Conservation (phyloP, 1,140 invertebrate genomes). For the Bilobella aurantiaca region DNA sequence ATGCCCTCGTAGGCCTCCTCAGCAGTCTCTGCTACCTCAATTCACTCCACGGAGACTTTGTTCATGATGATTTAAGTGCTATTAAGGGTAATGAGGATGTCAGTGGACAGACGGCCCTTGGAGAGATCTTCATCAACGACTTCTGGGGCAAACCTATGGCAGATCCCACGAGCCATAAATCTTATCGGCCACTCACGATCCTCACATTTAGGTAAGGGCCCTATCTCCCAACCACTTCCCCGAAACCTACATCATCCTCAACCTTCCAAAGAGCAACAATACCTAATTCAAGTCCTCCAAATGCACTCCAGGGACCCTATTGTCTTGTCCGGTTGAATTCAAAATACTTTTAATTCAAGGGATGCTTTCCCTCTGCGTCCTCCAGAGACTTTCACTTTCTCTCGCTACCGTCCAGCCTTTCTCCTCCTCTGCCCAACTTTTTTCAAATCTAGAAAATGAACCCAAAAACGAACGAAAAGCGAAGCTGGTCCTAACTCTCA, state of each 20-base stretch:
- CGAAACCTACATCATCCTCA: too few species aligned
- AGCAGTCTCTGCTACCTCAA: conserved; percentile 65
- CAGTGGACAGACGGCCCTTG: conserved; percentile 52
- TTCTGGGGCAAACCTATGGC: conserved; percentile 83
- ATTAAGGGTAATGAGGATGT: conserved; percentile 74
- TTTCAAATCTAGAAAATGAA: too few species aligned
- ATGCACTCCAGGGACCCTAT: conserved; percentile 12
- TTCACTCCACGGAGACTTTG: conserved; percentile 69
- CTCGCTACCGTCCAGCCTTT: too few species aligned
- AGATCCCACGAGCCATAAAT: conserved; percentile 69
- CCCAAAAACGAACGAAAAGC: too few species aligned
- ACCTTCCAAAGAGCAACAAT: neutral
- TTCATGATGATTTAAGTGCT: conserved; percentile 82
- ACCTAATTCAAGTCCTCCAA: neutral
- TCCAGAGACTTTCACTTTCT: neutral
- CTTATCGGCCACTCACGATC: conserved; percentile 68
- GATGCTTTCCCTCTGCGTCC: neutral
- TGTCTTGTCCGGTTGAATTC: conserved; percentile 3
- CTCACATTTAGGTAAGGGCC: conserved; percentile 65
- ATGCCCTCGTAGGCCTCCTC: conserved; percentile 54
- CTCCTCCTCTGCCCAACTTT: too few species aligned
- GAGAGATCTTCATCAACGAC: conserved; percentile 65
- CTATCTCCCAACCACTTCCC: neutral
- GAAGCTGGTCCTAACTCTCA: too few species aligned
- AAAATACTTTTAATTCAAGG: conserved; percentile 6